Evolutionary conservation across 35 echinoderm and acorn worm species (phyloP).

Genomic region (Lytechinus pictus): DNA sequence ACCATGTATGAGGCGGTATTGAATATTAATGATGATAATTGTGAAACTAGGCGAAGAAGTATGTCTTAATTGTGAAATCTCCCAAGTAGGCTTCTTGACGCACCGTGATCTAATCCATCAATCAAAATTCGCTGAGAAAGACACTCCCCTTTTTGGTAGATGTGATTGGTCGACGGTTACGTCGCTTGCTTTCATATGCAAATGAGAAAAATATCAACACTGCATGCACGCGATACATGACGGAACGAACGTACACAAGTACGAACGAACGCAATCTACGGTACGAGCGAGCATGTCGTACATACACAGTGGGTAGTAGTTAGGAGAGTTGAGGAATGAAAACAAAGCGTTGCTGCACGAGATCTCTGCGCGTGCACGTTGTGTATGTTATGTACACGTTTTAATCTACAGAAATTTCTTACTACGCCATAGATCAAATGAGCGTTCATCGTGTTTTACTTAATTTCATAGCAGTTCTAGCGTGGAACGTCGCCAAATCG

Average conservation of each 20-base stretch:
- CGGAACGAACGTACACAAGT: not conserved
- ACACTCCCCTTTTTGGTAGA: not conserved
- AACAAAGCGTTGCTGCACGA: constrained; percentile 67
- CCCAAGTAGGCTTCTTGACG: constrained; percentile 7
- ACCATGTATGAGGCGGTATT: not conserved
- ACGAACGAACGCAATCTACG: not conserved
- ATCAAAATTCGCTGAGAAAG: constrained; percentile 27
- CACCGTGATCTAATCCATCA: constrained; percentile 45
- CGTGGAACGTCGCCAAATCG: constrained; percentile 68
- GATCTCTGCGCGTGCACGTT: not conserved
- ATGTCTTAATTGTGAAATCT: not conserved
- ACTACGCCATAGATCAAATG: constrained; percentile 78
- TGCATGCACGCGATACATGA: too few relatives aligned
- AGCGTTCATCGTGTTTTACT: constrained; percentile 19
- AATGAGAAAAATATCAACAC: constrained; percentile 64
- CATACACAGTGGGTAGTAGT: not conserved
- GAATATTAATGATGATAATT: too few relatives aligned
- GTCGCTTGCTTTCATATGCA: constrained; percentile 53
- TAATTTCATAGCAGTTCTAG: constrained; percentile 34
- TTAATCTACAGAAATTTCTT: constrained; percentile 56
- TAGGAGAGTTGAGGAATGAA: constrained; percentile 38
- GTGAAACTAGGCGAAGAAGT: not conserved
- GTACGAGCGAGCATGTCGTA: not conserved
- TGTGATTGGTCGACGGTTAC: constrained; percentile 53
- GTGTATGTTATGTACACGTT: not conserved